Evolutionary conservation across 2,113 vertebrate genomes (phyloP).

Genomic region (Pagrus major): DNA sequence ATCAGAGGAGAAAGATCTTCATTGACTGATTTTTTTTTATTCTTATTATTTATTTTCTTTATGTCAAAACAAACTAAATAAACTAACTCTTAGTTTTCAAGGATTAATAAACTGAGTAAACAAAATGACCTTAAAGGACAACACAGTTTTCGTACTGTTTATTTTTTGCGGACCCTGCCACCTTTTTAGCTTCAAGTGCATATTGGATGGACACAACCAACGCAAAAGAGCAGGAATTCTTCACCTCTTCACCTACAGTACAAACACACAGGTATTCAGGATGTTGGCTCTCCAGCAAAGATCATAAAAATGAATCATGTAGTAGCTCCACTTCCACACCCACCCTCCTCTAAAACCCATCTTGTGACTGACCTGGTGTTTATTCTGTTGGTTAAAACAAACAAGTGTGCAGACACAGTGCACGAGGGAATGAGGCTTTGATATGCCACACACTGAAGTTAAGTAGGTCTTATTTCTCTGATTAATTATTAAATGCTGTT

Average conservation of each 20-base stretch:
- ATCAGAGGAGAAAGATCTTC: too few relatives aligned
- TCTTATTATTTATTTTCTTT: too few relatives aligned
- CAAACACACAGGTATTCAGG: background rate
- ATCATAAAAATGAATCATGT: background rate
- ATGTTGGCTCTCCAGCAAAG: background rate
- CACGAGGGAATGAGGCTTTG: conserved; percentile 46
- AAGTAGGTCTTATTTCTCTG: conserved; percentile 56
- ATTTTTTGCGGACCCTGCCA: too few relatives aligned
- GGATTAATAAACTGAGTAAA: too few relatives aligned
- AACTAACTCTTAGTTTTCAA: too few relatives aligned
- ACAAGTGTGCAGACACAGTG: conserved; percentile 10
- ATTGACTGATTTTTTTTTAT: too few relatives aligned
- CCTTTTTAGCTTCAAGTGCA: too few relatives aligned
- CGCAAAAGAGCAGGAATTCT: background rate
- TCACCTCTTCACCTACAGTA: background rate
- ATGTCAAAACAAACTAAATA: too few relatives aligned
- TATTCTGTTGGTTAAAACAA: conserved; percentile 37
- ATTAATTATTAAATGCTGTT: conserved; percentile 68
- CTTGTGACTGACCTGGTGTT: conserved; percentile 21
- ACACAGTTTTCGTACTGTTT: too few relatives aligned
- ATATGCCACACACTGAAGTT: conserved; percentile 32
- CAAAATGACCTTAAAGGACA: too few relatives aligned
- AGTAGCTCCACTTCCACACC: background rate
- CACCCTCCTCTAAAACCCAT: background rate
- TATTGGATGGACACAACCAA: background rate